Conservation (phyloP, 2,888 invertebrate genomes). For the Cheilosia pagana region DNA sequence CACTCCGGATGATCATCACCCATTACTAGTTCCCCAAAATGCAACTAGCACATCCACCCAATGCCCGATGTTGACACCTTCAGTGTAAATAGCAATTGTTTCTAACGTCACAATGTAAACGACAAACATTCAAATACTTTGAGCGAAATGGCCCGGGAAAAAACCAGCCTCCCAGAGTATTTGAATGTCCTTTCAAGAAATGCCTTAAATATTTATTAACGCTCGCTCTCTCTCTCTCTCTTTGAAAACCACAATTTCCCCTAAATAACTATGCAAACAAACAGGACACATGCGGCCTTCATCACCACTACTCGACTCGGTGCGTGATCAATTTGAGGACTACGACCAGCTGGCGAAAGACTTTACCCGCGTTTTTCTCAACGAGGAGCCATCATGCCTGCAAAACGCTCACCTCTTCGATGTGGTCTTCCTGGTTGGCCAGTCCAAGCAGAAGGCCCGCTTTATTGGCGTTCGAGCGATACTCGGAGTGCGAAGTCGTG, state of each 20-base stretch:
- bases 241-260: slow-evolving; percentile 9
- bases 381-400: slow-evolving; percentile 90
- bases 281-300: slow-evolving; percentile 95
- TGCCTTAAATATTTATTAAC: background rate
- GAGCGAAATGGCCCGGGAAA: background rate
- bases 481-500: slow-evolving; percentile 94
- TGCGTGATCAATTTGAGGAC: slow-evolving; percentile 96
- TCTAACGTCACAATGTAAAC: background rate
- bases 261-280: slow-evolving; percentile 4
- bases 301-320: slow-evolving; percentile 95
- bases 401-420: slow-evolving; percentile 94
- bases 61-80: slow-evolving; percentile 7
- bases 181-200: background rate
- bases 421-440: slow-evolving; percentile 95
- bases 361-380: slow-evolving; percentile 94
- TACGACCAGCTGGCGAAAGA: slow-evolving; percentile 97
- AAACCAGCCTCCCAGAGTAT: background rate
- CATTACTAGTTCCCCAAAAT: slow-evolving; percentile 1
- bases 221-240: background rate
- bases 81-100: background rate
- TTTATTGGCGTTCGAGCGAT: slow-evolving; percentile 96
- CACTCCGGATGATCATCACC: background rate
- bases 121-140: slow-evolving; percentile 34
- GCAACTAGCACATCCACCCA: slow-evolving; percentile 8
- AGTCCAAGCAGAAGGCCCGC: slow-evolving; percentile 95